phyloP scores from a whole-genome alignment of 2,113 vertebrate species.

The Pseudopipra pipra region DNA sequence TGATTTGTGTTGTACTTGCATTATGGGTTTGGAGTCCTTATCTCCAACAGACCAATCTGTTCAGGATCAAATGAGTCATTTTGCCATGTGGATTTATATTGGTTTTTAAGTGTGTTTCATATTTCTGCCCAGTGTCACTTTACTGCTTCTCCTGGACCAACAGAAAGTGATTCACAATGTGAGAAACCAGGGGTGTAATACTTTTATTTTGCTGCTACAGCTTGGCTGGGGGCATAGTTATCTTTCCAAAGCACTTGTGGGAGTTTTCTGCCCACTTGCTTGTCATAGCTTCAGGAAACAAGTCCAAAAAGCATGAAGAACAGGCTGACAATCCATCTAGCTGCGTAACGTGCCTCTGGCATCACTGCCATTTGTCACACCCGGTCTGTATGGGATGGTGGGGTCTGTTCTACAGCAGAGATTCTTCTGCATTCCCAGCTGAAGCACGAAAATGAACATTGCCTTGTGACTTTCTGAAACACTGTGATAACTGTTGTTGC shows the following conservation, averaged over 20 bases:
- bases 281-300: background rate
- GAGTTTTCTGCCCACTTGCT: slow-evolving; percentile 17
- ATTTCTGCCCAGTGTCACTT: background rate
- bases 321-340: background rate
- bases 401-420: background rate
- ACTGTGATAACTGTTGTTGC: background rate
- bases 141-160: background rate
- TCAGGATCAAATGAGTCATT: background rate
- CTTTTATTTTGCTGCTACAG: background rate
- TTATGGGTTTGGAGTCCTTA: background rate
- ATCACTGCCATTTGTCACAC: background rate
- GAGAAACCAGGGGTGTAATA: background rate
- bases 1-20: background rate
- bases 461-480: background rate
- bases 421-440: background rate
- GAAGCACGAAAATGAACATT: background rate
- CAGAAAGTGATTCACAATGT: background rate
- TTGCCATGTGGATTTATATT: background rate
- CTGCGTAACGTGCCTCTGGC: background rate
- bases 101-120: background rate
- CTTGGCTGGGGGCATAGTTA: background rate
- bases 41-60: background rate
- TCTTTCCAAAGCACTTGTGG: background rate
- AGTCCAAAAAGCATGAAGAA: background rate
- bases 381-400: background rate